Conservation (phyloP, 2,113 vertebrate species). For the Tragelaphus strepsiceros region DNA sequence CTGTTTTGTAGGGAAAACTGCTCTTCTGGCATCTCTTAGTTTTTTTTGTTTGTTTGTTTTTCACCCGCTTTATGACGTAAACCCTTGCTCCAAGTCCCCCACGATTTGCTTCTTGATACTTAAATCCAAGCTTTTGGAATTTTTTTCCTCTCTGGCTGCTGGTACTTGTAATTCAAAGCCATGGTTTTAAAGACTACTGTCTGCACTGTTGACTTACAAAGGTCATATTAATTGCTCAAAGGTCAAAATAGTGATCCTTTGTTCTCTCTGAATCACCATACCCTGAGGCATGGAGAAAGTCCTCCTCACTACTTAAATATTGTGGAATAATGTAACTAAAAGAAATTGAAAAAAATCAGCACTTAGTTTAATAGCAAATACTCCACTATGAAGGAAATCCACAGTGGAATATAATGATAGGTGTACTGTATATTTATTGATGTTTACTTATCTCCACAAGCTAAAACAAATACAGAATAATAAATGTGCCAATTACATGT, state of each 20-base stretch:
- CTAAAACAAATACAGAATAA: conserved; percentile 18
- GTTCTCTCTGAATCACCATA: conserved; percentile 39
- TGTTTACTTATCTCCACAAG: not conserved
- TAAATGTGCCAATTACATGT: not conserved
- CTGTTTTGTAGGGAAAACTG: not conserved
- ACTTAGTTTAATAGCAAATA: conserved; percentile 5
- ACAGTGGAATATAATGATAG: not conserved
- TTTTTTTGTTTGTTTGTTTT: not conserved
- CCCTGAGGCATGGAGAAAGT: conserved; percentile 8
- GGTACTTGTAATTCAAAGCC: conserved; percentile 30
- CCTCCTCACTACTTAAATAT: conserved; percentile 25
- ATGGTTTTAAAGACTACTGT: conserved; percentile 43
- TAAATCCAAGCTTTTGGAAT: conserved; percentile 16
- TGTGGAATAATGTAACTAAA: conserved; percentile 30
- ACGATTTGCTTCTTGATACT: conserved; percentile 34
- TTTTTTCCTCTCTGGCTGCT: not conserved
- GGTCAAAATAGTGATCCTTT: conserved; percentile 45
- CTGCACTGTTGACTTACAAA: conserved; percentile 41
- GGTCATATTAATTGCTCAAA: conserved; percentile 68
- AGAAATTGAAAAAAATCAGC: not conserved
- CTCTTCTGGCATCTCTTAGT: not conserved
- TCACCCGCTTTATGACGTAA: not conserved
- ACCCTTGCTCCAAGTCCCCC: not conserved
- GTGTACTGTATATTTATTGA: not conserved
- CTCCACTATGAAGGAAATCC: not conserved